Conservation (phyloP, 2,113 vertebrate genomes). For the Trichomycterus rosablanca region DNA sequence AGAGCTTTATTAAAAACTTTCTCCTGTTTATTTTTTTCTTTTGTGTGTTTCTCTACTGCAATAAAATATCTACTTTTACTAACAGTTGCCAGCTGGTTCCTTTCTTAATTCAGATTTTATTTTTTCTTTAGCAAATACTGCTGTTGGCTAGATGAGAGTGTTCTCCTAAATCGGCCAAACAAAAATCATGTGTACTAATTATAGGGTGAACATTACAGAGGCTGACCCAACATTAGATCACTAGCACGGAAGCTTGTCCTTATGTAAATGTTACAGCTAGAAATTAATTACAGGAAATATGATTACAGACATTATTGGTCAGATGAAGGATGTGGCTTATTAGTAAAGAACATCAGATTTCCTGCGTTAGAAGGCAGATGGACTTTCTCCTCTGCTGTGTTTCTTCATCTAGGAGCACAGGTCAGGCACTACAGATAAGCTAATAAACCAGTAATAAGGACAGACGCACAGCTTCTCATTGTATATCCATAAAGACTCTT, state of each 20-base stretch:
- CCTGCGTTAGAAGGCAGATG: slow-evolving; percentile 46
- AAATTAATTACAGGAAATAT: slow-evolving; percentile 52
- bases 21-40: background rate
- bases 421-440: slow-evolving; percentile 48
- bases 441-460: slow-evolving; percentile 51
- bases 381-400: slow-evolving; percentile 23
- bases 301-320: slow-evolving; percentile 40
- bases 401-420: slow-evolving; percentile 21
- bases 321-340: slow-evolving; percentile 42
- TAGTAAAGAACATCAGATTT: slow-evolving; percentile 39
- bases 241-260: background rate
- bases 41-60: background rate
- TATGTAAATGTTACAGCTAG: slow-evolving; percentile 21
- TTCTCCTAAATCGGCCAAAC: slow-evolving; percentile 4
- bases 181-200: background rate
- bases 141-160: slow-evolving; percentile 1
- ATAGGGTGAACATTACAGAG: background rate
- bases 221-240: slow-evolving; percentile 1
- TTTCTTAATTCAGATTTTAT: background rate
- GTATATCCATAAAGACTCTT: slow-evolving; percentile 31
- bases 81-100: slow-evolving; percentile 33
- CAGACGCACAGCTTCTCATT: slow-evolving; percentile 19
- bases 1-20: background rate
- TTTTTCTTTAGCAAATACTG: slow-evolving; percentile 3
- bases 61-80: background rate